Evolutionary conservation across 2,113 vertebrate genomes (phyloP), one percentile per base, ranked within the genome.

Genomic region (Merops nubicus): DNA sequence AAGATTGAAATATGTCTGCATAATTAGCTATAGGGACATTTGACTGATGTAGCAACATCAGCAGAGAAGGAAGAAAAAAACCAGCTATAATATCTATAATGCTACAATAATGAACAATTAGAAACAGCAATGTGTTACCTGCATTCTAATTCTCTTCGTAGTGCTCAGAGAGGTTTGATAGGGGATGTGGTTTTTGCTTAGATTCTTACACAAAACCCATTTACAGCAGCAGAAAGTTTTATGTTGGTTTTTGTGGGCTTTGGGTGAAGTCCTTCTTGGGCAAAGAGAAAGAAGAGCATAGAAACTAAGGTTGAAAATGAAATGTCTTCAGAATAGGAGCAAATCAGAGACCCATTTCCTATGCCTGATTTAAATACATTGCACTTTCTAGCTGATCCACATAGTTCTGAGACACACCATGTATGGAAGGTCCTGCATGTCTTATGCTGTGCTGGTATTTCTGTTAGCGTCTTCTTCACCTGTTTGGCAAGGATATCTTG

Each of bases 61-160:
- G 63, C 72, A 86, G 51, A 94, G 85, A 60, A 91, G 57, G 23
- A 85, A 29, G 34, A 59, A 89, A 67, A 92, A 94, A 33, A 0
- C 4, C 54, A 80, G 50, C 42, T 62, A 57, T 94, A 86, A 82
- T 86, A 74, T 75, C 83, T 88, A 51, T 93, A 93, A 96, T 95
- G 79, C 60, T 94, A 40, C 45, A n/a, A 92, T 95, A 94, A 96
- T 88, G 92, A 96, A 92, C 85, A 89, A 95, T 96, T 94, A 96
- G 68, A 92, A 93, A 70, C 43, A 93, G 47, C 26, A 81, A 45
- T 68, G 56, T 72, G 72, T 85, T 95, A 84, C 93, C 76, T 93
- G 79, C 79, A 93, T 85, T 86, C 56, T 92, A 93, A 91, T 94
- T 96, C 28, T 78, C 29, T 86, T 84, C 64, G 29, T 60, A 84